Conservation (phyloP, 2,113 vertebrate genomes). For the Quiscalus mexicanus region DNA sequence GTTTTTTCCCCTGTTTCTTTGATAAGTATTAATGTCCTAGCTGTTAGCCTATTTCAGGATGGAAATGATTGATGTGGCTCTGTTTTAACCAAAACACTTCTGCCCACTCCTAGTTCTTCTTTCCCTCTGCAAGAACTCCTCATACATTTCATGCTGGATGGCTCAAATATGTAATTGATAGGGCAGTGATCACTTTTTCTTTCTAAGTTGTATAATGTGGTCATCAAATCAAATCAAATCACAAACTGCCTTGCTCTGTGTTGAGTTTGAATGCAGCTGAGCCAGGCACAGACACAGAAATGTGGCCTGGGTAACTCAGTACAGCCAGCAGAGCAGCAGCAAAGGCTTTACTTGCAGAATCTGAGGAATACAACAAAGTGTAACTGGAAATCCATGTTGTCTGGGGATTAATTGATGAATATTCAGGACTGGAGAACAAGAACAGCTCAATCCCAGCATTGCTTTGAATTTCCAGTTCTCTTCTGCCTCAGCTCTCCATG, state of each 20-base stretch:
- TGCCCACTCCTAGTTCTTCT: background rate
- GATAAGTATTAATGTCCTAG: slow-evolving; percentile 56
- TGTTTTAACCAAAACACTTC: slow-evolving; percentile 4
- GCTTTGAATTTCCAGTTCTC: background rate
- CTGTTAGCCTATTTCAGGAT: slow-evolving; percentile 44
- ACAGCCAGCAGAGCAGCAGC: background rate
- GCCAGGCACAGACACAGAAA: background rate
- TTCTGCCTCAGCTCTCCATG: background rate
- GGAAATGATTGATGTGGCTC: slow-evolving; percentile 40
- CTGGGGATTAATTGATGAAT: background rate
- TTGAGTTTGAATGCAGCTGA: background rate
- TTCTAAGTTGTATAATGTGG: background rate
- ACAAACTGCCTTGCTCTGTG: background rate
- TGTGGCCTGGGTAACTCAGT: background rate
- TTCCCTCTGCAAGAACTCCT: background rate
- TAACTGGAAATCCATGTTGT: background rate
- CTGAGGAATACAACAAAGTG: background rate
- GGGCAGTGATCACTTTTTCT: background rate
- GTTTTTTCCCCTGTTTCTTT: background rate
- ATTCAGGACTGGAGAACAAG: background rate
- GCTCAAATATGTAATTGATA: background rate
- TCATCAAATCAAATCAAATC: background rate
- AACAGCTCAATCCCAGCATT: background rate
- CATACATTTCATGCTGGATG: background rate
- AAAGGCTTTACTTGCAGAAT: background rate